Conservation (phyloP, 2,888 invertebrate species). For the Sesamia inferens region DNA sequence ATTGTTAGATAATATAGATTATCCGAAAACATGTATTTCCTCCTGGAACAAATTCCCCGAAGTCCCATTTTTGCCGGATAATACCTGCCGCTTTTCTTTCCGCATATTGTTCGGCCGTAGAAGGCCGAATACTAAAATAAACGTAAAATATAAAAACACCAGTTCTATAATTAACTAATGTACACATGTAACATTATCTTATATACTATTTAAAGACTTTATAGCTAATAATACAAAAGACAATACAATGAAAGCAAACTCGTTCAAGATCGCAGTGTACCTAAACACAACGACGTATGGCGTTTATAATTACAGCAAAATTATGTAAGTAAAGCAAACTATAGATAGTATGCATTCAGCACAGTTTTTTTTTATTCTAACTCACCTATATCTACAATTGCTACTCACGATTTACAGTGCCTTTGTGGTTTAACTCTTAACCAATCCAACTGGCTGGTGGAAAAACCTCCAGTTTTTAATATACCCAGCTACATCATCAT, state of each 20-base stretch:
- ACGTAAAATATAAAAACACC: background rate
- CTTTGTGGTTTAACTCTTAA: no score
- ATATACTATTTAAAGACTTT: slow-evolving; percentile 25
- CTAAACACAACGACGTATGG: slow-evolving; percentile 17
- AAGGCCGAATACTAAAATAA: background rate
- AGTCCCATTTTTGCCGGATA: background rate
- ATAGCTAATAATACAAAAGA: slow-evolving; percentile 2
- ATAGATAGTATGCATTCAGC: background rate
- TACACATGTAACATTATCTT: background rate
- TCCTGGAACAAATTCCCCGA: background rate
- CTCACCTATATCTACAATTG: background rate
- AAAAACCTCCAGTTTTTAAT: background rate
- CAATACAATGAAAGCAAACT: slow-evolving; percentile 11
- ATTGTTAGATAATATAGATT: background rate
- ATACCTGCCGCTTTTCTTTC: background rate
- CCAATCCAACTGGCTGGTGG: no score
- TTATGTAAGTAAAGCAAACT: background rate
- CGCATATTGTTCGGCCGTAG: background rate
- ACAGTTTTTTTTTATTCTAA: background rate
- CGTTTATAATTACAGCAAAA: slow-evolving; percentile 1
- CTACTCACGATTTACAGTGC: background rate
- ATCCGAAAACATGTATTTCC: slow-evolving; percentile 5
- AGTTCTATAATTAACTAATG: slow-evolving; percentile 20
- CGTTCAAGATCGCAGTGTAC: slow-evolving; percentile 28
- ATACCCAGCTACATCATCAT: background rate